A percentile compares a stretch with the other conserved stretches of the same genome.
Evolutionary conservation across 1,140 invertebrate species (phyloP).

Genomic region (Bombus pyrosoma): DNA sequence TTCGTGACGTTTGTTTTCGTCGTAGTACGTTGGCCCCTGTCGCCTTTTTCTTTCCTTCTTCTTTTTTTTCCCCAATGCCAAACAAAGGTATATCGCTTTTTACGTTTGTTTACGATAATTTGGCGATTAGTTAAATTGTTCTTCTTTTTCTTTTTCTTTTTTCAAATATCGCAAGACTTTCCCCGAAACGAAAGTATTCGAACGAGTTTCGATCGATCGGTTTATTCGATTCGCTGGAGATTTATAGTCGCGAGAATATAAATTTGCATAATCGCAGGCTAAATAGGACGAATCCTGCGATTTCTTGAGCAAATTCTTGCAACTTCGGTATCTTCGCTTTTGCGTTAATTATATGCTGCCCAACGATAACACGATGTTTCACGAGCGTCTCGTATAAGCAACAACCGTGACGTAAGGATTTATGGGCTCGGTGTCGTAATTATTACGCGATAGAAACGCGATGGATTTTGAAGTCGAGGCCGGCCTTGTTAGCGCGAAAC

Average conservation of each 20-base stretch:
- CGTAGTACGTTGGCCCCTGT: not conserved
- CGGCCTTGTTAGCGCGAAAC: not conserved
- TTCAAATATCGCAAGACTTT: too few relatives aligned
- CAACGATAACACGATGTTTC: not conserved
- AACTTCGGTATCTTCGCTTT: not conserved
- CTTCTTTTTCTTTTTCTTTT: too few relatives aligned
- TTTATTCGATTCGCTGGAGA: too few relatives aligned
- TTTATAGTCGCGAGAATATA: too few relatives aligned
- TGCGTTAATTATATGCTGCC: not conserved
- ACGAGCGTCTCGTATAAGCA: not conserved
- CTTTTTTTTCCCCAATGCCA: not conserved
- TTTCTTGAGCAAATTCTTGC: too few relatives aligned
- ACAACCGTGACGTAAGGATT: slow-evolving; percentile 18
- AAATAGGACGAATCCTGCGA: too few relatives aligned
- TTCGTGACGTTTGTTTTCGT: not conserved
- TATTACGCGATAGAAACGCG: slow-evolving; percentile 35
- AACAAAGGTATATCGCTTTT: too few relatives aligned
- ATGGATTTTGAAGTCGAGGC: not conserved
- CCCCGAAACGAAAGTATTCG: too few relatives aligned
- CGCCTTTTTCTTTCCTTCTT: not conserved
- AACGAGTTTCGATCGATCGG: too few relatives aligned
- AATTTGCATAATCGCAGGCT: too few relatives aligned
- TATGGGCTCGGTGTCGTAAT: slow-evolving; percentile 32
- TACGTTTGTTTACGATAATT: not conserved
- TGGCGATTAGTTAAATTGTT: too few relatives aligned